Base-by-base conservation (phyloP, 2,888 invertebrate species). In the Patella ulyssiponensis region DNA sequence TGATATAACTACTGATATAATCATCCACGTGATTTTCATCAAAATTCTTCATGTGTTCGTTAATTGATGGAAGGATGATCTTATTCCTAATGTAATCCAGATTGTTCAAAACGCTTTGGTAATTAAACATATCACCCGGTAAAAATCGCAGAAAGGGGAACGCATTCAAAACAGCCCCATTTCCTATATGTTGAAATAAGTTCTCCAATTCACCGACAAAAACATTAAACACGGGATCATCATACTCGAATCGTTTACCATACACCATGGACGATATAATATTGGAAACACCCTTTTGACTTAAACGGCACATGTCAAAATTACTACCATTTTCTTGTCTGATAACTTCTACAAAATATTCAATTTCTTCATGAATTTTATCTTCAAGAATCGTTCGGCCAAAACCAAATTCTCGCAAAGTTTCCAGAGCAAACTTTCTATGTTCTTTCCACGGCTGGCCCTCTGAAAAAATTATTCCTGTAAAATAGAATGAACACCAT, bases 331-430 rank as follows among this genome's bases (percentile, higher is more conserved):
- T 71, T 11, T 71, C 20, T 9, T 23, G 20, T 51, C 72, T 74
- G 1, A 84, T 70, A 51, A 79, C 79, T 27, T 74, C 54, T 3
- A 81, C 11, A 5, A 82, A 71, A 1, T 15, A 9, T n/a, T 64
- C 33, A 12, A 78, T 75, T 53, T 85, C 81, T 58, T 80, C 79
- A 3, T 82, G 81, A 11, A 85, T 80, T 27, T 78, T 83, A 0
- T 27, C 27, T 71, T 83, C 82, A 0, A 85, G 76, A 5, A 69
- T 54, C 15, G 74, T 77, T 76, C 73, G 80, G 5, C 83, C 83
- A 79, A 83, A 80, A 27, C 83, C 83, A 33, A 85, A 81, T 54
- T 82, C 80, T 71, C 81, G 82, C 53, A 85, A 69, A 7, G 81
- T 84, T 9, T 70, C 69, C 15, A 82, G 51, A 1, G 80, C 77